Evolutionary conservation across 2,888 invertebrate genomes (phyloP).

Genomic region (Patella pellucida): DNA sequence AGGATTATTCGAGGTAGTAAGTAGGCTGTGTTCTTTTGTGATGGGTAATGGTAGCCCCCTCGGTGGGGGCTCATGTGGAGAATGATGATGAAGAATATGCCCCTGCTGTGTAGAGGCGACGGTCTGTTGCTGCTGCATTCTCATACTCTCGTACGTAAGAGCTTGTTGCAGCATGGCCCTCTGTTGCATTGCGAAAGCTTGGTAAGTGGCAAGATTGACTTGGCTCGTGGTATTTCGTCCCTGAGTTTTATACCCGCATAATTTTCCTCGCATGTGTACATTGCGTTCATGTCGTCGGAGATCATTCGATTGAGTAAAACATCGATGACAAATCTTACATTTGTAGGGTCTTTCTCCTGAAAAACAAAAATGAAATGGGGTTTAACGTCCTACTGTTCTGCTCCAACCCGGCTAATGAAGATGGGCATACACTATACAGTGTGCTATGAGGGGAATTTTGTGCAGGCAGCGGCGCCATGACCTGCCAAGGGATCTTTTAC

Average conservation of each 20-base stretch:
- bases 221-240: slow-evolving; percentile 38
- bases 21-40: slow-evolving; percentile 24
- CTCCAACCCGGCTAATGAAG: too few relatives aligned
- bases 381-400: too few relatives aligned
- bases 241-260: slow-evolving; percentile 55
- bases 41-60: slow-evolving; percentile 23
- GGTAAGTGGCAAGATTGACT: slow-evolving; percentile 61
- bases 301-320: slow-evolving; percentile 65
- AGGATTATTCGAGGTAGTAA: slow-evolving; percentile 26
- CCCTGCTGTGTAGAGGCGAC: slow-evolving; percentile 32
- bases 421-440: too few relatives aligned
- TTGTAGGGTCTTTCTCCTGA: slow-evolving; percentile 48
- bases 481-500: too few relatives aligned
- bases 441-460: too few relatives aligned
- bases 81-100: background rate
- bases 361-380: background rate
- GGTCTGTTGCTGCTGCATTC: slow-evolving; percentile 31
- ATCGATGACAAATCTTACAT: slow-evolving; percentile 63
- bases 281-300: slow-evolving; percentile 62
- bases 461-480: too few relatives aligned
- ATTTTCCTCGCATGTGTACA: slow-evolving; percentile 64
- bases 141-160: slow-evolving; percentile 57
- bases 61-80: slow-evolving; percentile 15
- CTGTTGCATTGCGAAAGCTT: slow-evolving; percentile 61
- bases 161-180: slow-evolving; percentile 60